Conservation (phyloP, 2,113 vertebrate species). For the cat (Felis catus) region DNA sequence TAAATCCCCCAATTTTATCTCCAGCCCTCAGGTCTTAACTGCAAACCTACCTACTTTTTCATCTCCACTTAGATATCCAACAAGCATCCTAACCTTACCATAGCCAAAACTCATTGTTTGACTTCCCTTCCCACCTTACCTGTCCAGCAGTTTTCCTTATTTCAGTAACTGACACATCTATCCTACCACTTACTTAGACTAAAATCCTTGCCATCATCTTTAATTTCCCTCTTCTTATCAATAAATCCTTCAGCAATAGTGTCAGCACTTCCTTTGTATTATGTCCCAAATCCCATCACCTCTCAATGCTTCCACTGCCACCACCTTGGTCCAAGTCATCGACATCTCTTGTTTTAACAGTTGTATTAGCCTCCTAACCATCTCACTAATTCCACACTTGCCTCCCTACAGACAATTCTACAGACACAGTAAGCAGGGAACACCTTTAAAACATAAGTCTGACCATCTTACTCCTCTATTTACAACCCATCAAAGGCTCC, state of each 20-base stretch:
- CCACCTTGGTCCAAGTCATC: neutral
- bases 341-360: neutral
- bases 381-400: neutral
- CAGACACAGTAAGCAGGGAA: neutral
- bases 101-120: neutral
- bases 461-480: neutral
- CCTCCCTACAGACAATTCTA: neutral
- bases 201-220: neutral
- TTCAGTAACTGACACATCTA: neutral
- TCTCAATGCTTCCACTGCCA: neutral
- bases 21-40: neutral
- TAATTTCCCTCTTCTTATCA: neutral
- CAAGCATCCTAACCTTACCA: neutral
- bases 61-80: neutral
- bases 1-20: neutral
- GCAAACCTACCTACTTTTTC: neutral
- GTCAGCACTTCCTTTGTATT: neutral
- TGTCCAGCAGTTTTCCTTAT: neutral
- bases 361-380: neutral
- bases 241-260: neutral
- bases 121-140: neutral
- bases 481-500: neutral
- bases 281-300: neutral
- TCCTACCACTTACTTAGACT: neutral
- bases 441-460: neutral